phyloP scores from a whole-genome alignment of 2,888 invertebrate species.

The Furcula furcula region DNA sequence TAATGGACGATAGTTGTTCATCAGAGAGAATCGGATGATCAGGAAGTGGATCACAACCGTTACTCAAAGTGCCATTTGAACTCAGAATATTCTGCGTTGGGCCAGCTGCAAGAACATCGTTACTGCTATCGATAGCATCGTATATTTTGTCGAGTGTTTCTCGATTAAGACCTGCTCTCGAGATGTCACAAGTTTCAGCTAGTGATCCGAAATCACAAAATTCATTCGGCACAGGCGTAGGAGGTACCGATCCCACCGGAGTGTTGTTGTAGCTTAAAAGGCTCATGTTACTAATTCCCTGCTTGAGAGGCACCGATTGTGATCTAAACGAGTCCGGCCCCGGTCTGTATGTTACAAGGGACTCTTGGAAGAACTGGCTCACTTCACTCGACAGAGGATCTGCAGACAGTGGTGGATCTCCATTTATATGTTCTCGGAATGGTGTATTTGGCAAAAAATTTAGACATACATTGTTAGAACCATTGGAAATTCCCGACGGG shows the following conservation, averaged over 20 bases:
- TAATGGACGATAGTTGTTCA: slow-evolving; percentile 63
- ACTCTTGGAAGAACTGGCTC: slow-evolving; percentile 83
- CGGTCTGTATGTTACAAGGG: slow-evolving; percentile 60
- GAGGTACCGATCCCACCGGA: slow-evolving; percentile 84
- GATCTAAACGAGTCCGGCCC: slow-evolving; percentile 82
- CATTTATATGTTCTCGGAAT: slow-evolving; percentile 70
- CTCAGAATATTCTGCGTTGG: slow-evolving; percentile 52
- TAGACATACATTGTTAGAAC: slow-evolving; percentile 65
- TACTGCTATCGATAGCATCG: slow-evolving; percentile 82
- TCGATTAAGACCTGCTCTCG: slow-evolving; percentile 74
- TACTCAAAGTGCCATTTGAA: slow-evolving; percentile 54
- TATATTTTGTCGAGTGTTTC: slow-evolving; percentile 86
- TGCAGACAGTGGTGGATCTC: slow-evolving; percentile 69
- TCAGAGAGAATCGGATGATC: slow-evolving; percentile 63
- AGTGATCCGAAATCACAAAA: slow-evolving; percentile 87
- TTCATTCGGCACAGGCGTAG: slow-evolving; percentile 86
- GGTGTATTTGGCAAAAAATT: slow-evolving; percentile 66
- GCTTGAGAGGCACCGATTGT: slow-evolving; percentile 89
- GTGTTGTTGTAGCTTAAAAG: slow-evolving; percentile 74
- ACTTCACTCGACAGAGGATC: slow-evolving; percentile 82
- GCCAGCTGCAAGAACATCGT: slow-evolving; percentile 62
- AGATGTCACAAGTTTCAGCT: slow-evolving; percentile 79
- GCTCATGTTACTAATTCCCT: slow-evolving; percentile 71
- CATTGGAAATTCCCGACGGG: slow-evolving; percentile 56
- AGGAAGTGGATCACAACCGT: slow-evolving; percentile 64